phyloP scores from a whole-genome alignment of 1,140 invertebrate genomes.

The Anagrus nilaparvatae region DNA sequence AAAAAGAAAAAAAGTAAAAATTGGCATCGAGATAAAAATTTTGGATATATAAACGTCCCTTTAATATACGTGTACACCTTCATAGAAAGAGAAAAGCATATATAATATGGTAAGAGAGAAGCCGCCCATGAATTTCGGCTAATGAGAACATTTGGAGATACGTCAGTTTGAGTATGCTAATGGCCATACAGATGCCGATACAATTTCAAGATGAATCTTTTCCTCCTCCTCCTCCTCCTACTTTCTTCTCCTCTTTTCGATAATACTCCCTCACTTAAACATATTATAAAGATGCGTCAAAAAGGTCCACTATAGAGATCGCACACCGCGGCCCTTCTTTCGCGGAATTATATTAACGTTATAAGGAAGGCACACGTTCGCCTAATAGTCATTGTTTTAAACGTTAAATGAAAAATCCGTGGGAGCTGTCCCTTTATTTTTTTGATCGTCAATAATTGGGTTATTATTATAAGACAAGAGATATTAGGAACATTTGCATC shows the following conservation, averaged over 20 bases:
- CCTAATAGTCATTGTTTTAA: conserved; percentile 27
- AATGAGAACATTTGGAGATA: conserved; percentile 46
- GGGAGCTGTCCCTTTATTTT: conserved; percentile 2
- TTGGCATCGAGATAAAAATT: too few relatives aligned
- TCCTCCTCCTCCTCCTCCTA: background rate
- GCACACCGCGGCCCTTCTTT: conserved; percentile 14
- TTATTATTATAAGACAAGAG: conserved; percentile 11
- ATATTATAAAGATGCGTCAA: conserved; percentile 35
- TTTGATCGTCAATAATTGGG: conserved; percentile 18
- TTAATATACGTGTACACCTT: too few relatives aligned
- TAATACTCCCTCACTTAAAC: conserved; percentile 11
- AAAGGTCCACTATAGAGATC: conserved; percentile 21
- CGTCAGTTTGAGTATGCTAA: conserved; percentile 46
- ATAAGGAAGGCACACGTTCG: conserved; percentile 29
- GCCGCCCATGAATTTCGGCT: conserved; percentile 45
- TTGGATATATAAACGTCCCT: too few relatives aligned
- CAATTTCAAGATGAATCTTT: conserved; percentile 43
- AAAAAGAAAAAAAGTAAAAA: too few relatives aligned
- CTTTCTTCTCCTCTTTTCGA: conserved; percentile 4
- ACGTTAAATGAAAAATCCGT: background rate
- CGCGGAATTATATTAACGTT: conserved; percentile 25
- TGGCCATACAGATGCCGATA: conserved; percentile 45
- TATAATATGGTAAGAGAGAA: too few relatives aligned
- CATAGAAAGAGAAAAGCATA: too few relatives aligned
- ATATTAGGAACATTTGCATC: conserved; percentile 14